Conservation (phyloP, 2,888 invertebrate genomes). For the Rotaria socialis region DNA sequence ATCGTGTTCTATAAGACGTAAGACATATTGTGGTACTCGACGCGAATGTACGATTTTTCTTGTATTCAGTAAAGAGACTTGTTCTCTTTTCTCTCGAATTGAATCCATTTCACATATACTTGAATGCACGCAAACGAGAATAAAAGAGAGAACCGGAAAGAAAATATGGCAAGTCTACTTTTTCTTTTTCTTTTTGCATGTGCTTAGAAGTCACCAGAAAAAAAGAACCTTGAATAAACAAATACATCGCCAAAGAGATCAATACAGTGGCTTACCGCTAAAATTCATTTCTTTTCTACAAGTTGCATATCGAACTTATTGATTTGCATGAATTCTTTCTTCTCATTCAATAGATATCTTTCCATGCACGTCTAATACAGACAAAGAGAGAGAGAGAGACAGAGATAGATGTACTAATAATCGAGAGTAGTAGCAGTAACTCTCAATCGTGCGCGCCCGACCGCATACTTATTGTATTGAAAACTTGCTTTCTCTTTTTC, state of each 20-base stretch:
- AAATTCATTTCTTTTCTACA: background rate
- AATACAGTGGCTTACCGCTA: background rate
- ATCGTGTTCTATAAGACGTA: background rate
- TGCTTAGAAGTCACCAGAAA: background rate
- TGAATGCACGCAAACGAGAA: background rate
- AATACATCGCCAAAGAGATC: background rate
- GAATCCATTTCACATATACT: slow-evolving; percentile 11
- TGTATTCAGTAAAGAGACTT: slow-evolving; percentile 14
- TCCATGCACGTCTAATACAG: background rate
- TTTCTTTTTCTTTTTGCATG: background rate
- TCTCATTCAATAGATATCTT: background rate
- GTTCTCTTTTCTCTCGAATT: slow-evolving; percentile 23
- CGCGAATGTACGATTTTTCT: slow-evolving; percentile 12
- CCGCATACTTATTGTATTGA: background rate
- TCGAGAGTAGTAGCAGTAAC: background rate
- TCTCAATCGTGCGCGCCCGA: background rate
- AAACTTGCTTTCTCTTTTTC: background rate
- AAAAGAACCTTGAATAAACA: slow-evolving; percentile 6
- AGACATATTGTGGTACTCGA: background rate
- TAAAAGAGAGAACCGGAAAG: slow-evolving; percentile 9
- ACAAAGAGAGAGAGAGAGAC: background rate
- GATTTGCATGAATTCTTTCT: background rate
- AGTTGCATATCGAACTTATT: background rate
- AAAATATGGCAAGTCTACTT: slow-evolving; percentile 12
- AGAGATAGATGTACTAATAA: background rate